These are phyloP conservation scores for Matsumurasca onukii DNA, from an alignment of 1,140 invertebrate genomes.

Conservation along the genomic window DNA sequence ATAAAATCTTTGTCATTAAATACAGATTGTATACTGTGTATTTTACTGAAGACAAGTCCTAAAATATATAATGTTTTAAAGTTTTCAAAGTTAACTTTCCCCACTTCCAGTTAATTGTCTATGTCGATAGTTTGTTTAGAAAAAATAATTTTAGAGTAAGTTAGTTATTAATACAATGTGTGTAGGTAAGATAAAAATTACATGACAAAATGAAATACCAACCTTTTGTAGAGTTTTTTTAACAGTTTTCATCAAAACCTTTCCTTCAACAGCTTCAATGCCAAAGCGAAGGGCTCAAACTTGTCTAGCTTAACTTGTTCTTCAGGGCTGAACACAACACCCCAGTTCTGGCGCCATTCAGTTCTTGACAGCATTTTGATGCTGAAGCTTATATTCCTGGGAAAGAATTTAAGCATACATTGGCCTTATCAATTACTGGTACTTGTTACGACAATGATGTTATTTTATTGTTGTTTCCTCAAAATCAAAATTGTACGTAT, in stretches of 20 bases:
- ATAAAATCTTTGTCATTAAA: not conserved
- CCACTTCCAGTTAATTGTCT: too few species aligned
- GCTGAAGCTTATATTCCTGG: conserved; percentile 8
- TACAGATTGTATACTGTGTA: not conserved
- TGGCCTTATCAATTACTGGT: too few species aligned
- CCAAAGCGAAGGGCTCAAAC: conserved; percentile 70
- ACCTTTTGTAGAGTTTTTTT: conserved; percentile 62
- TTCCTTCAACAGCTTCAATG: conserved; percentile 55
- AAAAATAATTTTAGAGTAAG: too few species aligned
- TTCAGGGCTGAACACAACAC: conserved; percentile 61
- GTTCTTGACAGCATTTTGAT: conserved; percentile 45
- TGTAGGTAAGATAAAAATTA: too few species aligned
- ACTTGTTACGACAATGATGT: too few species aligned
- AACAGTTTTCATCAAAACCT: conserved; percentile 57
- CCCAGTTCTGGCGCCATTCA: conserved; percentile 53
- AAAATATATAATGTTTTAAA: not conserved
- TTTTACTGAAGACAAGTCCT: not conserved
- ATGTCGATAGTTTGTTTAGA: too few species aligned
- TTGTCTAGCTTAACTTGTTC: conserved; percentile 63
- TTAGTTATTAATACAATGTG: too few species aligned
- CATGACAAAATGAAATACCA: too few species aligned
- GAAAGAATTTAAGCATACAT: too few species aligned
- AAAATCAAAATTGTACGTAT: too few species aligned
- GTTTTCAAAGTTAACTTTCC: too few species aligned
- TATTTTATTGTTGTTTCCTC: too few species aligned